These are phyloP conservation scores for Cephus sareptanus DNA, from an alignment of 2,888 invertebrate genomes.

Conservation along the genomic window DNA sequence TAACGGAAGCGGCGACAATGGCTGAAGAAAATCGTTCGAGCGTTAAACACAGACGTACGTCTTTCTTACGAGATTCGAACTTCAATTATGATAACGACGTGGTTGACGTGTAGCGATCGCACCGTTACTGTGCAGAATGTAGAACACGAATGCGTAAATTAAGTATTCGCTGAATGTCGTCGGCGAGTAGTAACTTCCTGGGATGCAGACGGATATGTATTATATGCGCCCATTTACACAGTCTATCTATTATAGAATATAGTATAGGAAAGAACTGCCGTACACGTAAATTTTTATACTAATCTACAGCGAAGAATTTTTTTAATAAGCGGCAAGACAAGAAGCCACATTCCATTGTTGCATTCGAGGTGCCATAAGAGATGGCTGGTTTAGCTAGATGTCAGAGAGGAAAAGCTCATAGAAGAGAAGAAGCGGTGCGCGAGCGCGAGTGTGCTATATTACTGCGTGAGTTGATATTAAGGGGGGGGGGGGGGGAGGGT, in stretches of 20 bases:
- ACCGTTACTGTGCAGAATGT: too few species aligned
- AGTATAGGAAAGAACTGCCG: slow-evolving; percentile 10
- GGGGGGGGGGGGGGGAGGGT: neutral
- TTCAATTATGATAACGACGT: slow-evolving; percentile 64
- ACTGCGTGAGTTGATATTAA: slow-evolving; percentile 16
- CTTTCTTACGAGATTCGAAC: slow-evolving; percentile 63
- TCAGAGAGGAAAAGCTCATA: too few species aligned
- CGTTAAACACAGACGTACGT: slow-evolving; percentile 61
- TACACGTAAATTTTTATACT: too few species aligned
- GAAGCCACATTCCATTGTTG: slow-evolving; percentile 21
- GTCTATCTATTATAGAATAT: neutral
- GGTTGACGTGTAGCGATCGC: slow-evolving; percentile 50
- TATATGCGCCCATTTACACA: too few species aligned
- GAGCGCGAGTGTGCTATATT: too few species aligned
- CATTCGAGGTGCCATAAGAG: slow-evolving; percentile 15
- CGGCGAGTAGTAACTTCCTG: too few species aligned
- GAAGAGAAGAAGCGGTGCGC: too few species aligned
- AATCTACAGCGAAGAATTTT: too few species aligned
- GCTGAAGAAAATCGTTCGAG: slow-evolving; percentile 57
- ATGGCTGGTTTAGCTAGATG: too few species aligned
- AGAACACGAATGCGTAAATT: too few species aligned
- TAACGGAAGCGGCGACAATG: slow-evolving; percentile 62
- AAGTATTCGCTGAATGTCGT: too few species aligned
- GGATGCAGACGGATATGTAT: too few species aligned
- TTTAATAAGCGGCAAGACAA: neutral